These are phyloP conservation scores for Serinus canaria DNA, from an alignment of 2,113 vertebrate species.

Conservation along the genomic window DNA sequence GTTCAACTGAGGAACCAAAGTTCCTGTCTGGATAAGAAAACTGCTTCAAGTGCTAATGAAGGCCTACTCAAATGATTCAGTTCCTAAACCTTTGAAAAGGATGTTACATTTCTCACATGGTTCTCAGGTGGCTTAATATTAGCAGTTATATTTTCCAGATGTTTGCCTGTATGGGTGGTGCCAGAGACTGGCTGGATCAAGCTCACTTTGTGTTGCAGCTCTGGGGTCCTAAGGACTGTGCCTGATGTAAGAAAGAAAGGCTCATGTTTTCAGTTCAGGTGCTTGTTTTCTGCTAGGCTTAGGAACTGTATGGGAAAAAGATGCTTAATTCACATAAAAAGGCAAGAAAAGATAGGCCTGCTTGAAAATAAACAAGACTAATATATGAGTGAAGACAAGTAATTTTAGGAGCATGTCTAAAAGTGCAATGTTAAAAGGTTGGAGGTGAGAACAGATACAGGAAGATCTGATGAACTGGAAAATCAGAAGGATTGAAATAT, in stretches of 20 bases:
- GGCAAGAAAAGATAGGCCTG: neutral
- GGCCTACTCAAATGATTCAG: neutral
- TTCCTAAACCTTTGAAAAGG: neutral
- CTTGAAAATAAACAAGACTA: neutral
- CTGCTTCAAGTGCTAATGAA: neutral
- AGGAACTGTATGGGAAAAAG: neutral
- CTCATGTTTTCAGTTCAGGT: neutral
- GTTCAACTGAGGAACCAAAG: neutral
- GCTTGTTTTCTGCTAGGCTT: neutral
- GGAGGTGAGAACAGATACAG: neutral
- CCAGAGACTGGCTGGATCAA: neutral
- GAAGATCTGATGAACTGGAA: neutral
- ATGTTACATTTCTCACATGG: neutral
- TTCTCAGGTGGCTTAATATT: neutral
- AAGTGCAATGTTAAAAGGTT: neutral
- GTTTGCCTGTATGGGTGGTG: neutral
- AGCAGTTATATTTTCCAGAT: neutral
- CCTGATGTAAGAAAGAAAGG: neutral
- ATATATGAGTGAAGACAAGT: neutral
- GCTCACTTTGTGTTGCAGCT: neutral
- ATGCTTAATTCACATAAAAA: neutral
- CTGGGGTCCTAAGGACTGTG: neutral
- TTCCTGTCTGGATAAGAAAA: neutral
- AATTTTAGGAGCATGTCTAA: neutral
- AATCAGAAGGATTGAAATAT: neutral